A percentile compares a stretch with the other conserved stretches of the same genome.
phyloP scores from a whole-genome alignment of 2,113 vertebrate genomes.

The Protobothrops mucrosquamatus region DNA sequence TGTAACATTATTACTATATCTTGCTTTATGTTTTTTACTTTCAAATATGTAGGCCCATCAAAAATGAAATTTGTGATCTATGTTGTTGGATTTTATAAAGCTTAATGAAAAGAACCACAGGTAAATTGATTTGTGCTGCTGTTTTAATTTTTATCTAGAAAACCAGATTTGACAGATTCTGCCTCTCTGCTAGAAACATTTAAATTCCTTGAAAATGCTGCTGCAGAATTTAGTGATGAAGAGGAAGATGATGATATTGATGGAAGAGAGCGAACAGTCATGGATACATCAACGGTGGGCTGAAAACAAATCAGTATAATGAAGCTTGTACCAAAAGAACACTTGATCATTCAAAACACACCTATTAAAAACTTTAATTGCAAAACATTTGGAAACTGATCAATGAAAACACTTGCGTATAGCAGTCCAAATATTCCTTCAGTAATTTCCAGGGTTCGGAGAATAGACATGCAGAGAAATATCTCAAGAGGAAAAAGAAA shows the following conservation, averaged over 20 bases:
- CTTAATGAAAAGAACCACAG: constrained; percentile 12
- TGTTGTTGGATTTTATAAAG: not conserved
- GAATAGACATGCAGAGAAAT: not conserved
- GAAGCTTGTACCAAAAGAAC: not conserved
- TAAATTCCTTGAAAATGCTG: constrained; percentile 90
- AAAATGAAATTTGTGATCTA: not conserved
- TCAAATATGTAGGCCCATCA: not conserved
- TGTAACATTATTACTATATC: not conserved
- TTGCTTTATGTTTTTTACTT: not conserved
- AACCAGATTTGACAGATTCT: constrained; percentile 88
- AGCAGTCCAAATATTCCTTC: not conserved
- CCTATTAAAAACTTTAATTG: not conserved
- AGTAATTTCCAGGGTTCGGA: not conserved
- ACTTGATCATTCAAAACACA: not conserved
- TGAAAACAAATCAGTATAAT: constrained; percentile 60
- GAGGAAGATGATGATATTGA: constrained; percentile 93
- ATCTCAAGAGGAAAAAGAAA: not conserved
- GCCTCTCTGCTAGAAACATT: constrained; percentile 89
- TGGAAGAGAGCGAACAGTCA: constrained; percentile 85
- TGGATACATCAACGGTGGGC: constrained; percentile 89
- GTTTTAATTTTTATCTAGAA: constrained; percentile 73
- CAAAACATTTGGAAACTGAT: not conserved
- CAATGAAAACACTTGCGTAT: not conserved
- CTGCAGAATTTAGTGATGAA: constrained; percentile 92
- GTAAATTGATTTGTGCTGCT: constrained; percentile 34